phyloP scores from a whole-genome alignment of 2,888 invertebrate genomes.

The Bombylius discolor region DNA sequence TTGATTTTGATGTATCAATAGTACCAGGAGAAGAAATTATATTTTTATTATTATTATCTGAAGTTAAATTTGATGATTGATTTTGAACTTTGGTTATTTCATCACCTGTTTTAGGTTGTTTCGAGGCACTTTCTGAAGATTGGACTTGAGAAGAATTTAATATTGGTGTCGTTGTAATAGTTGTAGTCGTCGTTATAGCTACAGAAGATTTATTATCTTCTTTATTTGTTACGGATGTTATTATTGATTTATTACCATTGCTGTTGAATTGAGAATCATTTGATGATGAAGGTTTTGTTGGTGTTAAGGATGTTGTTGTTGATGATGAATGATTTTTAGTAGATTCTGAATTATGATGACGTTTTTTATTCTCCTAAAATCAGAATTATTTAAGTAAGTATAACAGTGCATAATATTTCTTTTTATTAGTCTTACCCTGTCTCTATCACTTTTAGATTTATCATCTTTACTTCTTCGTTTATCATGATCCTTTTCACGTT shows the following conservation, averaged over 20 bases:
- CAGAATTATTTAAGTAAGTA: not conserved
- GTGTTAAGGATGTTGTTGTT: too few species aligned
- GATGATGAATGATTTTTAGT: too few species aligned
- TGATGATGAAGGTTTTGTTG: too few species aligned
- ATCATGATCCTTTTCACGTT: slow-evolving; percentile 10
- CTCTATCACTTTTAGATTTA: not conserved
- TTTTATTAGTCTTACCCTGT: not conserved
- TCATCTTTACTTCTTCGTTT: not conserved
- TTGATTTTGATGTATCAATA: not conserved
- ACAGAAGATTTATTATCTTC: not conserved
- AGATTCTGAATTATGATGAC: slow-evolving; percentile 7
- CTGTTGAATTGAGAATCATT: too few species aligned
- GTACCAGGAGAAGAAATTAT: too few species aligned
- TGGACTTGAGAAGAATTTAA: not conserved
- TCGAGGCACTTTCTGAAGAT: slow-evolving; percentile 12
- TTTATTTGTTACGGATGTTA: not conserved
- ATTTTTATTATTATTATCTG: too few species aligned
- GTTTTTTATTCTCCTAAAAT: slow-evolving; percentile 5
- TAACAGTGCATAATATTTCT: too few species aligned
- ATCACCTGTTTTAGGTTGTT: not conserved
- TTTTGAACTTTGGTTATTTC: slow-evolving; percentile 3
- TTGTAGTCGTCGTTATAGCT: not conserved
- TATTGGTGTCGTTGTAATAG: too few species aligned
- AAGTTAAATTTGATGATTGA: not conserved
- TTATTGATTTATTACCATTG: not conserved